These are phyloP conservation scores for Eupsilia transversa DNA, from an alignment of 2,888 invertebrate genomes.

Conservation along the genomic window DNA sequence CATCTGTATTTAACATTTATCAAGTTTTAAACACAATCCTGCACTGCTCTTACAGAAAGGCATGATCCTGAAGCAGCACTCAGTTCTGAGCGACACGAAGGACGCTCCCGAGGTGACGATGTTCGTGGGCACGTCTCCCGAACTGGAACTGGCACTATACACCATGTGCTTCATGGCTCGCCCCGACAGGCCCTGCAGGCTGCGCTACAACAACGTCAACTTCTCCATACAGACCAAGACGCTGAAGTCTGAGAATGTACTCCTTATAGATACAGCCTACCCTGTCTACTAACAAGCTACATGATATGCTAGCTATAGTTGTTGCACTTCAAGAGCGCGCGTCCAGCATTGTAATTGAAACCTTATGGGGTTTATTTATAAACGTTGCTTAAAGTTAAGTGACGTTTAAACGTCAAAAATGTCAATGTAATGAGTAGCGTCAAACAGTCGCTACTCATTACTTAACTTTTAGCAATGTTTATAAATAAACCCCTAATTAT, in stretches of 20 bases:
- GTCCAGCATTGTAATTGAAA: not conserved
- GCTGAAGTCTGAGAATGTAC: constrained; percentile 80
- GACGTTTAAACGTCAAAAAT: too few relatives aligned
- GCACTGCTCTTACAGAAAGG: constrained; percentile 92
- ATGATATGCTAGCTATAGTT: not conserved
- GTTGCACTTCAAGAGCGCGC: not conserved
- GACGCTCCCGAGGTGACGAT: constrained; percentile 95
- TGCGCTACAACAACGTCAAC: constrained; percentile 86
- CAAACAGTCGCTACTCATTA: too few relatives aligned
- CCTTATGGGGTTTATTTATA: too few relatives aligned
- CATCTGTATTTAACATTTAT: not conserved
- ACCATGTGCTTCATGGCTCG: constrained; percentile 96
- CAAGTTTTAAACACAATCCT: constrained; percentile 1
- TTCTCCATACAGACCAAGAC: constrained; percentile 88
- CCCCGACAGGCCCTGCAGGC: constrained; percentile 93
- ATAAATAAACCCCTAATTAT: too few relatives aligned
- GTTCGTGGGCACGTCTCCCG: constrained; percentile 97
- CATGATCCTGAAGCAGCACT: constrained; percentile 93
- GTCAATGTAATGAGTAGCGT: too few relatives aligned
- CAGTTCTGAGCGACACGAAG: constrained; percentile 92
- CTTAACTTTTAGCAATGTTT: too few relatives aligned
- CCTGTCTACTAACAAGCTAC: constrained; percentile 74
- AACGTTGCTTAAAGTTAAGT: too few relatives aligned
- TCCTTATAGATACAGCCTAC: constrained; percentile 85
- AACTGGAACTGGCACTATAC: constrained; percentile 96